A percentile compares a stretch with the other conserved stretches of the same genome.
Conservation (phyloP, 2,797 vertebrate genomes). For the Myotis planiceps region DNA sequence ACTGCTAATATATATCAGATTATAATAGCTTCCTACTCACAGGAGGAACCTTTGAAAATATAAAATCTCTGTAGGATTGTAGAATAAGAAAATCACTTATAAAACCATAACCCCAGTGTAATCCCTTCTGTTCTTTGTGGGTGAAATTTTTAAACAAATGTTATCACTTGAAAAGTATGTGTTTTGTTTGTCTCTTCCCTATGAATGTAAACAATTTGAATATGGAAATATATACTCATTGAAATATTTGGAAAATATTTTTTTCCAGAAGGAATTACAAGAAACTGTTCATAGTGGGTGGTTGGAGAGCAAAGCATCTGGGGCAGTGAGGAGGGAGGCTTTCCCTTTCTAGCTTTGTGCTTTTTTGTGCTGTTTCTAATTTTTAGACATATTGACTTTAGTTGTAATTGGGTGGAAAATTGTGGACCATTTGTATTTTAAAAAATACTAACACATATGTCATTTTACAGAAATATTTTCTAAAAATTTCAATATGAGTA, state of each 20-base stretch:
- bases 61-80: neutral
- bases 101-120: neutral
- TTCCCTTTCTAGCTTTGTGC: neutral
- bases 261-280: neutral
- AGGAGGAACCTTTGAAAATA: neutral
- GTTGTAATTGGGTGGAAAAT: neutral
- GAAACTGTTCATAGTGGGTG: neutral
- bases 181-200: neutral
- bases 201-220: neutral
- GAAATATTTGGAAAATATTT: neutral
- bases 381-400: neutral
- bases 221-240: neutral
- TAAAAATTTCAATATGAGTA: neutral
- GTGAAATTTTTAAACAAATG: neutral
- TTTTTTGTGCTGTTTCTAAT: neutral
- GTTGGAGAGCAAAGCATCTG: neutral
- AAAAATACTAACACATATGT: neutral
- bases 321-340: neutral
- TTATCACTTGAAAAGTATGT: neutral
- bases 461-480: neutral
- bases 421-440: neutral
- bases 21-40: neutral
- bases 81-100: neutral
- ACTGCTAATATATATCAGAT: neutral
- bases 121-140: neutral